Conservation (phyloP, 2,113 vertebrate genomes). For the Thoracochromis brauschi region DNA sequence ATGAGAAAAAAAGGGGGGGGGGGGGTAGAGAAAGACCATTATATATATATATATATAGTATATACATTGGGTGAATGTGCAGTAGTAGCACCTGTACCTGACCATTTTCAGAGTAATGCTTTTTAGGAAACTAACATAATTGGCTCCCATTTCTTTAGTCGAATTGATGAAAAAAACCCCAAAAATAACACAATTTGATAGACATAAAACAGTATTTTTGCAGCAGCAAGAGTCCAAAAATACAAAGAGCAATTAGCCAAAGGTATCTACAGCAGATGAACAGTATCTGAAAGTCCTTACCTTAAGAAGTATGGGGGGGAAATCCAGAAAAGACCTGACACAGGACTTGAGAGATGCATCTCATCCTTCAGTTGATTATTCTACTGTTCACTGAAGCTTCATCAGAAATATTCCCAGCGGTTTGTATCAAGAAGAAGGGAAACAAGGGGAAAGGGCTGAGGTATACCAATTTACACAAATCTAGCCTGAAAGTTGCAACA, state of each 20-base stretch:
- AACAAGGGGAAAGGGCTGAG: neutral
- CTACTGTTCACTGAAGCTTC: neutral
- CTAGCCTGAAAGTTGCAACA: neutral
- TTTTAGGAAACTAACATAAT: neutral
- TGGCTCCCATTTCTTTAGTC: neutral
- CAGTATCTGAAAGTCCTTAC: neutral
- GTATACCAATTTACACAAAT: neutral
- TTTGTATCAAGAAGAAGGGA: neutral
- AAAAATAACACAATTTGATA: rapidly evolving
- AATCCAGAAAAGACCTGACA: neutral
- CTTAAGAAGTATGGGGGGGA: rapidly evolving
- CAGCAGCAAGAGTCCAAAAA: rapidly evolving
- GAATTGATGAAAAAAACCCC: rapidly evolving
- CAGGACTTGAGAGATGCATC: neutral
- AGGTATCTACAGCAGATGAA: neutral
- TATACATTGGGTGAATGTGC: too few species aligned
- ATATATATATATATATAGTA: too few species aligned
- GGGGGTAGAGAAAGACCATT: too few species aligned
- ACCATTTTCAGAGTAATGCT: neutral
- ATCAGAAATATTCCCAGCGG: neutral
- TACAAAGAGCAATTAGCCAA: neutral
- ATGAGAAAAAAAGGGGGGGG: rapidly evolving
- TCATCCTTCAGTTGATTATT: neutral
- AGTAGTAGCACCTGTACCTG: neutral
- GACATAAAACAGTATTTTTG: neutral